These are phyloP conservation scores for Trichogramma pretiosum DNA, from an alignment of 1,140 invertebrate species.

Conservation along the genomic window DNA sequence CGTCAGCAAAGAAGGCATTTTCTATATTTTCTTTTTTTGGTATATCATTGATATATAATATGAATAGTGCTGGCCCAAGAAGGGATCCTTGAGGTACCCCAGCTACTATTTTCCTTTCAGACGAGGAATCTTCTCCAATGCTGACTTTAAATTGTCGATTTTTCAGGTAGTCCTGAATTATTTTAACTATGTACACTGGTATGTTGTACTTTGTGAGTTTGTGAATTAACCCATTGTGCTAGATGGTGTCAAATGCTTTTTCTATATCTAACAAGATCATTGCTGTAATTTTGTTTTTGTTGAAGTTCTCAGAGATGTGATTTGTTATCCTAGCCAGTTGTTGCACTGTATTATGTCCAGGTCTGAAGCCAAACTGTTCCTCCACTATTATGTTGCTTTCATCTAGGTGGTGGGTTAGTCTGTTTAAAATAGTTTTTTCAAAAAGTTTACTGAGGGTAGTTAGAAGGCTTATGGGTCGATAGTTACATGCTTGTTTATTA, in stretches of 20 bases:
- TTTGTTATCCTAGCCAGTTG: constrained; percentile 28
- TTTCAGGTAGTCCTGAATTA: constrained; percentile 25
- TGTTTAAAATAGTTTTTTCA: constrained; percentile 25
- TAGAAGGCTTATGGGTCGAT: constrained; percentile 33
- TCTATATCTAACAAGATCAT: constrained; percentile 29
- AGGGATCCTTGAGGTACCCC: constrained; percentile 31
- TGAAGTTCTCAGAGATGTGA: constrained; percentile 18
- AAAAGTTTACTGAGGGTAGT: constrained; percentile 26
- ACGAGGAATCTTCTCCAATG: constrained; percentile 12
- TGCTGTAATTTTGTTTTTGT: constrained; percentile 22
- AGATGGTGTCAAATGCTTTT: constrained; percentile 30
- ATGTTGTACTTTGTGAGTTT: not conserved
- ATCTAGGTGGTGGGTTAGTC: constrained; percentile 17
- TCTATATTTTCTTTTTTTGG: constrained; percentile 23
- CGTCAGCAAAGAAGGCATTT: constrained; percentile 28
- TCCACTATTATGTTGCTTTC: constrained; percentile 4
- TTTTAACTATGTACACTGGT: constrained; percentile 20
- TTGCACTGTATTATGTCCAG: constrained; percentile 24
- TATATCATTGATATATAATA: constrained; percentile 27
- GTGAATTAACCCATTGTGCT: constrained; percentile 25
- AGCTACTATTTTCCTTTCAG: constrained; percentile 17
- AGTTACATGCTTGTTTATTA: constrained; percentile 17
- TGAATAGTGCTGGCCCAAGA: constrained; percentile 25
- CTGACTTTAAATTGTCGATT: constrained; percentile 20
- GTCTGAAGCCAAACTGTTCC: constrained; percentile 32